Evolutionary conservation across 2,113 vertebrate species (phyloP).

Genomic region (Camelus dromedarius): DNA sequence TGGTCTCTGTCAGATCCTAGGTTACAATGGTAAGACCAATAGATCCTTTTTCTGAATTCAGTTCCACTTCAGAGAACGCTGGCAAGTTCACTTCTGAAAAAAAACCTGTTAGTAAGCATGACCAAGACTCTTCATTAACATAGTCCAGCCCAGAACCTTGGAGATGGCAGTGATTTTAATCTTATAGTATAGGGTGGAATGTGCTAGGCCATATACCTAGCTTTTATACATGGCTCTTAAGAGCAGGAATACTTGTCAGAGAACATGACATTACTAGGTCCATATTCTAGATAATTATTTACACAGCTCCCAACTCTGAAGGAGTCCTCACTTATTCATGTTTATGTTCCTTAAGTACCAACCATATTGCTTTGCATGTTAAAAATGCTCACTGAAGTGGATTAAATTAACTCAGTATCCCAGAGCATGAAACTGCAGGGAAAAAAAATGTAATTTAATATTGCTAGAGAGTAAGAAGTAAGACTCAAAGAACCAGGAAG

Average conservation of each 20-base stretch:
- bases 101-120: neutral
- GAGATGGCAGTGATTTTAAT: neutral
- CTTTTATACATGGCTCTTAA: neutral
- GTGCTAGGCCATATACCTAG: neutral
- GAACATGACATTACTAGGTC: neutral
- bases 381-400: neutral
- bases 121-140: neutral
- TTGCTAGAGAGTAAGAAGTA: neutral
- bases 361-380: neutral
- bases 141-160: neutral
- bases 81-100: constrained; percentile 29
- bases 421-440: neutral
- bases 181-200: neutral
- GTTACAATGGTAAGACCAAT: neutral
- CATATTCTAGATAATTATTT: neutral
- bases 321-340: neutral
- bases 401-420: neutral
- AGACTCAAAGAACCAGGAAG: neutral
- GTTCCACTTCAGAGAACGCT: neutral
- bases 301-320: neutral
- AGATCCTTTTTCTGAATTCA: neutral
- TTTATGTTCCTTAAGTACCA: neutral
- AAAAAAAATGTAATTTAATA: constrained; percentile 3
- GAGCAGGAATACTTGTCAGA: neutral
- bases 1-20: neutral